Percentiles rank a stretch among this genome's conserved stretches.
phyloP scores from a whole-genome alignment of 2,797 vertebrate species.

The Scolopax rusticola region DNA sequence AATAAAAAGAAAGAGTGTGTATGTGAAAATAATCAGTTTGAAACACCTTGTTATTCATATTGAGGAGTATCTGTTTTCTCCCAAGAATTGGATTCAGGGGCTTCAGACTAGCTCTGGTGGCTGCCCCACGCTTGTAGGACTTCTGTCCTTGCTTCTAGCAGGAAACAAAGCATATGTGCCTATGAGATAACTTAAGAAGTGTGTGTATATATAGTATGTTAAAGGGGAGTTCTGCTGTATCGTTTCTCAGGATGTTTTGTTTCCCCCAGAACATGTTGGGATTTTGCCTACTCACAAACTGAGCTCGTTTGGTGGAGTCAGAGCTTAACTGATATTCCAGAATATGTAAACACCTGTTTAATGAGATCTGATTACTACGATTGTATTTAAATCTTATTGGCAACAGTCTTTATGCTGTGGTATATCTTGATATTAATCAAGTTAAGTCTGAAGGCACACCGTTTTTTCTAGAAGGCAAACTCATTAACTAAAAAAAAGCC shows the following conservation, averaged over 20 bases:
- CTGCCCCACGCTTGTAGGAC: neutral
- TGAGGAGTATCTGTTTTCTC: neutral
- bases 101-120: neutral
- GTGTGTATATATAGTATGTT: neutral
- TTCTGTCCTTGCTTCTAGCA: neutral
- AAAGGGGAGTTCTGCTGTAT: neutral
- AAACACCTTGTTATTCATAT: conserved; percentile 2
- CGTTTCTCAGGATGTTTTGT: neutral
- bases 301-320: neutral
- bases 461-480: neutral
- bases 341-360: conserved; percentile 24
- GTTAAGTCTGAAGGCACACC: neutral
- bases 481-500: neutral
- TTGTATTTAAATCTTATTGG: neutral
- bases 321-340: neutral
- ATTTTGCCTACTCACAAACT: neutral
- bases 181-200: neutral
- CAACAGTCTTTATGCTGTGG: conserved; percentile 13
- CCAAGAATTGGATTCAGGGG: neutral
- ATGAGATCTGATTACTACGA: conserved; percentile 13
- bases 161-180: neutral
- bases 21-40: neutral
- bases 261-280: neutral
- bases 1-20: neutral
- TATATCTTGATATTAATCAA: conserved; percentile 11